These are phyloP conservation scores for Fistularia commersonii DNA, from an alignment of 2,797 vertebrate species.

Conservation along the genomic window DNA sequence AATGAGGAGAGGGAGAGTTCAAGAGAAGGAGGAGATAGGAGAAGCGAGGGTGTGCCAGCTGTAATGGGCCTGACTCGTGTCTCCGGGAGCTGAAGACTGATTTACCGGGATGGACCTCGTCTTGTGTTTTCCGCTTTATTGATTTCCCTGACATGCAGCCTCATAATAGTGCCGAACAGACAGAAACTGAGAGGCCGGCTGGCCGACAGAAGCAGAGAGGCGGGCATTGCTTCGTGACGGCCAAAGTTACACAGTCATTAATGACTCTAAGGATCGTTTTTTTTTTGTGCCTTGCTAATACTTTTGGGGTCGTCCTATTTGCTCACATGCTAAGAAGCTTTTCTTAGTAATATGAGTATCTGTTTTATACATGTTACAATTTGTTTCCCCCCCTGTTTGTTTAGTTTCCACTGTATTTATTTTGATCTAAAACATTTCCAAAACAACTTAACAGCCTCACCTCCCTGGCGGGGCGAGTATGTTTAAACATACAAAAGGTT, in stretches of 20 bases:
- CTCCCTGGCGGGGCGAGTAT: conserved; percentile 31
- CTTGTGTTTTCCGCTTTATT: conserved; percentile 65
- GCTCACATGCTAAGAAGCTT: too few species aligned
- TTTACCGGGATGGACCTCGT: conserved; percentile 58
- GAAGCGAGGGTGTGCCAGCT: conserved; percentile 45
- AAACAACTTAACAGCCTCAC: conserved; percentile 22
- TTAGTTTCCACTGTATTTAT: too few species aligned
- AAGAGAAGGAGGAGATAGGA: conserved; percentile 14
- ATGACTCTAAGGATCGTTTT: conserved; percentile 18
- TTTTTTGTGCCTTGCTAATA: conserved; percentile 5
- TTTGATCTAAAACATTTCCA: too few species aligned
- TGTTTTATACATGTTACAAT: too few species aligned
- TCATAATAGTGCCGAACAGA: conserved; percentile 63
- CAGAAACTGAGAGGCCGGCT: conserved; percentile 51
- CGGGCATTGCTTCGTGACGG: conserved; percentile 43
- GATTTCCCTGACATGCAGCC: conserved; percentile 60
- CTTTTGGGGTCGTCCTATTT: not conserved
- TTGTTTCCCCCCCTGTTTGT: too few species aligned
- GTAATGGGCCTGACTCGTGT: conserved; percentile 50
- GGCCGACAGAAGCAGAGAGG: conserved; percentile 48
- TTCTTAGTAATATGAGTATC: too few species aligned
- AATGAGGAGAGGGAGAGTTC: conserved; percentile 17
- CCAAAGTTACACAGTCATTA: conserved; percentile 44
- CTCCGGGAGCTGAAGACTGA: conserved; percentile 50
- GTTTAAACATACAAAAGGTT: conserved; percentile 63